Evolutionary conservation across 2,113 vertebrate species (phyloP), one percentile per base, ranked within the genome.

Genomic region (Takifugu bimaculatus): DNA sequence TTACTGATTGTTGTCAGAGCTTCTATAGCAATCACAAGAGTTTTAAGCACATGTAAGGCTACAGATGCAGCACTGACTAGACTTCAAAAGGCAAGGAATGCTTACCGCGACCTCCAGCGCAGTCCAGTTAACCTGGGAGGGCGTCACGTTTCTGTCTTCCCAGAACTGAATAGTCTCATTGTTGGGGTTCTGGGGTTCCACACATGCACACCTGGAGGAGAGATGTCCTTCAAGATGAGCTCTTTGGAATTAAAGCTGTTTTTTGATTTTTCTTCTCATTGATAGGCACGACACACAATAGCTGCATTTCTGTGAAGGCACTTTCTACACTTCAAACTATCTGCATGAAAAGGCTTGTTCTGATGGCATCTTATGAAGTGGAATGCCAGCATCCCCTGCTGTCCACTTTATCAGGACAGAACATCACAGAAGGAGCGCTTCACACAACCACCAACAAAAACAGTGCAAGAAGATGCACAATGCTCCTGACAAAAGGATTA

Each of bases 131-230:
- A 99, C 89, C 4, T 92, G 85, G 0, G 93, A 93, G 32, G 87
- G 83, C 2, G 94, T 94, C 84, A 96, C 91, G 84, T 99, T 99
- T 9, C 85, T 89, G 50, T 93, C 85, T 27, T 87, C 89, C 96
- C 96, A 98, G 70, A 90, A 90, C 6, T 15, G 77, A 70, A 94
- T 61, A 0, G 96, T 98, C 49, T 91, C 91, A 71, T 98, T 98
- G 88, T 92, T 99, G 58, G 95, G 95, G 65, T 93, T 72, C 25
- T 83, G 86, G 65, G 97, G 97, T 82, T 94, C 92, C 70, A 90
- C 88, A 84, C 97, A 99, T 52, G 68, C 91, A 88, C 97, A 99
- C 56, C 97, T 99, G 78, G 1, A 14, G 42, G 44, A 26, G 29
- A 53, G 3, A 60, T 13, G 43, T 25, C 9, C 13, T n/a, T n/a